Evolutionary conservation across 2,888 invertebrate genomes (phyloP).

Genomic region (Diloba caeruleocephala): DNA sequence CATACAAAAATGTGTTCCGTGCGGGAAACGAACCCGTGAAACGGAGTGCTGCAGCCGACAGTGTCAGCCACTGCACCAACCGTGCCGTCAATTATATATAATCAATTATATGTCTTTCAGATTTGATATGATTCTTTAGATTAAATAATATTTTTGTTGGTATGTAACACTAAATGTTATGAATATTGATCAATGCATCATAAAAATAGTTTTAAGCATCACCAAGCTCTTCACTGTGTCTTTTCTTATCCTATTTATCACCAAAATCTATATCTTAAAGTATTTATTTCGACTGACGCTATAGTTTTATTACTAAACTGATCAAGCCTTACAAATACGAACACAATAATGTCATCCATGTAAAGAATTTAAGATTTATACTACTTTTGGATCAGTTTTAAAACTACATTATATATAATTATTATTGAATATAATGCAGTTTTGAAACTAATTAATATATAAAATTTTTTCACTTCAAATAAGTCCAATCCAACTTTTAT

Average conservation of each 20-base stretch:
- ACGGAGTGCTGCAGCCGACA: no score
- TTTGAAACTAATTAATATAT: no score
- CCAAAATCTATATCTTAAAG: background rate
- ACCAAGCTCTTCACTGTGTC: slow-evolving; percentile 5
- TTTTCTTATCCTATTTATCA: background rate
- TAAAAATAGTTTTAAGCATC: slow-evolving; percentile 37
- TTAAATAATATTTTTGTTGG: background rate
- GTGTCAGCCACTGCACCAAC: no score
- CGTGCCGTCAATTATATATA: no score
- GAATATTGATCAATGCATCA: slow-evolving; percentile 20
- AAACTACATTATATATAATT: no score
- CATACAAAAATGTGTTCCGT: no score
- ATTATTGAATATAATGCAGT: no score
- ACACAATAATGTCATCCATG: slow-evolving; percentile 11
- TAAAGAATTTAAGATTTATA: background rate
- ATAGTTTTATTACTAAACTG: background rate
- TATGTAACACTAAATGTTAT: background rate
- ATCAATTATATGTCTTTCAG: no score
- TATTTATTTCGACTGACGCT: background rate
- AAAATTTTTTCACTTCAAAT: no score
- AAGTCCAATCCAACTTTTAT: no score
- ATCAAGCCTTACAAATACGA: background rate
- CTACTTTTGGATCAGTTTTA: no score
- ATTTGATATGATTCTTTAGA: background rate
- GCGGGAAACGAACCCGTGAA: no score